A percentile compares a stretch with the other conserved stretches of the same genome.
These are phyloP conservation scores for Pelodytes ibericus DNA, from an alignment of 2,797 vertebrate species.

Conservation along the genomic window DNA sequence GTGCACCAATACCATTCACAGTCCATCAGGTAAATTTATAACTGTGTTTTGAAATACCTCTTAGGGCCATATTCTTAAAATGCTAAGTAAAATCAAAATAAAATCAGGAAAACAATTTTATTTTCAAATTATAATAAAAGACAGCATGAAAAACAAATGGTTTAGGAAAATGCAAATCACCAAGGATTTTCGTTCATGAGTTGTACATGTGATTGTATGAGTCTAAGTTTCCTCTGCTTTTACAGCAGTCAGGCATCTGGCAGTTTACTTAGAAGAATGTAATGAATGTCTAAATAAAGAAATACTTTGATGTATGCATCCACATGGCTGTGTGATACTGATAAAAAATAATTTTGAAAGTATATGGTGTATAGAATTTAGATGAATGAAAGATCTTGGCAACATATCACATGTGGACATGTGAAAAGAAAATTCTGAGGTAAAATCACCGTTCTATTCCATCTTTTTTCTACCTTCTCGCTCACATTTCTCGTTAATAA, in stretches of 20 bases:
- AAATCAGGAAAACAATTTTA: background rate
- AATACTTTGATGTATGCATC: conserved; percentile 20
- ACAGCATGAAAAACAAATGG: background rate
- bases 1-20: conserved; percentile 10
- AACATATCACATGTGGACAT: conserved; percentile 57
- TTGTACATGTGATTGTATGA: conserved; percentile 11
- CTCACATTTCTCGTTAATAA: conserved; percentile 46
- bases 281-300: conserved; percentile 12
- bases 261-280: conserved; percentile 47
- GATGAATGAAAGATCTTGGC: conserved; percentile 56
- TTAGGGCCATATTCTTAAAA: background rate
- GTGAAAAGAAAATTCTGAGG: conserved; percentile 61
- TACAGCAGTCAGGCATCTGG: conserved; percentile 27
- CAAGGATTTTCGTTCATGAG: background rate
- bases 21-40: background rate
- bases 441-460: conserved; percentile 54
- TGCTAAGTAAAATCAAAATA: background rate
- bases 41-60: background rate
- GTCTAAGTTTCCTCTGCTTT: background rate
- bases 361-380: conserved; percentile 16
- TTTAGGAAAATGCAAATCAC: background rate
- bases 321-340: conserved; percentile 14
- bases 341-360: background rate
- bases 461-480: conserved; percentile 55
- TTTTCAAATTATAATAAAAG: background rate